Evolutionary conservation across 2,888 invertebrate genomes (phyloP).

Genomic region (Mantis religiosa): DNA sequence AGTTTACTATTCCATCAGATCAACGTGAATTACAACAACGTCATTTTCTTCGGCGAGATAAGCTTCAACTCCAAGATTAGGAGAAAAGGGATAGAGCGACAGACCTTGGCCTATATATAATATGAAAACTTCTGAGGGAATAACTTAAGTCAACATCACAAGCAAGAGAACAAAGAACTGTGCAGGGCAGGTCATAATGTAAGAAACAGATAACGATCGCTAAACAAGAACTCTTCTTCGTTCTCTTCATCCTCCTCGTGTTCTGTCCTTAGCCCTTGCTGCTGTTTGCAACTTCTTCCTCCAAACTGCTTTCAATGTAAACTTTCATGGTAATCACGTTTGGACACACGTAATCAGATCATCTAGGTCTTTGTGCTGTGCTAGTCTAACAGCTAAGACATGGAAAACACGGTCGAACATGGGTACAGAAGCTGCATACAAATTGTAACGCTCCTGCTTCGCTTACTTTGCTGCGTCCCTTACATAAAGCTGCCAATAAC

Average conservation of each 20-base stretch:
- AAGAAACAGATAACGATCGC: background rate
- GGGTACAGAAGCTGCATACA: constrained; percentile 17
- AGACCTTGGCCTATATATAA: constrained; percentile 16
- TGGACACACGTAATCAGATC: constrained; percentile 12
- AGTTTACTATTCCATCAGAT: background rate
- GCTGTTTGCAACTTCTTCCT: background rate
- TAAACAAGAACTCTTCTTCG: background rate
- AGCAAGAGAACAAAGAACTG: constrained; percentile 12
- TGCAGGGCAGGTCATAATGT: constrained; percentile 8
- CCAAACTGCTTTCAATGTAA: constrained; percentile 10
- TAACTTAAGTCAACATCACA: background rate
- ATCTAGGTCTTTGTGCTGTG: constrained; percentile 13
- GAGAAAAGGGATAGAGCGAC: background rate
- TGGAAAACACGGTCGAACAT: constrained; percentile 1
- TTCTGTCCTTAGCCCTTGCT: background rate
- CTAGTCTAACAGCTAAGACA: background rate
- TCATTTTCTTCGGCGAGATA: background rate
- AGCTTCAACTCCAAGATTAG: background rate
- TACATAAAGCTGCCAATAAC: background rate
- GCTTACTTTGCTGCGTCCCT: background rate
- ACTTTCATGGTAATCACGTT: constrained; percentile 13
- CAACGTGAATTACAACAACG: constrained; percentile 1
- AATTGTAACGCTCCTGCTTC: background rate
- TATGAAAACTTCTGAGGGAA: constrained; percentile 1
- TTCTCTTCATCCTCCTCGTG: background rate